phyloP scores from a whole-genome alignment of 2,797 vertebrate genomes.

The Crax fasciolata region DNA sequence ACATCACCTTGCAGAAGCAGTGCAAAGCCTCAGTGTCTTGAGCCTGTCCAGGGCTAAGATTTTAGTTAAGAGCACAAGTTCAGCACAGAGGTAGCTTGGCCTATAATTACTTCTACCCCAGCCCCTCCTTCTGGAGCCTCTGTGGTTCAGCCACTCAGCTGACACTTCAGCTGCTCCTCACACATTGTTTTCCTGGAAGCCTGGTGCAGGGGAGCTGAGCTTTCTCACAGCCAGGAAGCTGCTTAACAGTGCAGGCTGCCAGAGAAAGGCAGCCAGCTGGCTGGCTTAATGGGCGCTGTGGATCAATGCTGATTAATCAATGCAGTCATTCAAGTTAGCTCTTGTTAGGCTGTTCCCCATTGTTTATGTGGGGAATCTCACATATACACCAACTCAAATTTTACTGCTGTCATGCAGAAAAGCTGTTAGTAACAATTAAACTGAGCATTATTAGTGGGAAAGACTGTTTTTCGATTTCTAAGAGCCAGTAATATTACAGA shows the following conservation, averaged over 20 bases:
- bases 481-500: background rate
- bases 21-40: background rate
- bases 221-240: background rate
- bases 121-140: background rate
- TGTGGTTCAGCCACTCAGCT: background rate
- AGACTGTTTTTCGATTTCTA: background rate
- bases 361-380: background rate
- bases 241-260: background rate
- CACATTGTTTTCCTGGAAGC: background rate
- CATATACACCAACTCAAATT: background rate
- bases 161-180: background rate
- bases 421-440: background rate
- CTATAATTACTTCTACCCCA: background rate
- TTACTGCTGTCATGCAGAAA: background rate
- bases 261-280: conserved; percentile 14
- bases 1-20: background rate
- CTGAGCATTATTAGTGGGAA: background rate
- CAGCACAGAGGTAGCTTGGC: background rate
- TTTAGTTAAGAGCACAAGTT: background rate
- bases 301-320: background rate
- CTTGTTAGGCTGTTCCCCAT: background rate
- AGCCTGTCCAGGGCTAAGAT: background rate
- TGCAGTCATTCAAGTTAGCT: background rate
- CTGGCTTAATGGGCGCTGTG: background rate
- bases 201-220: background rate